Percentiles rank a stretch among this genome's conserved stretches.
Evolutionary conservation across 2,797 vertebrate genomes (phyloP).

Genomic region (Paramormyrops hopkinsi): DNA sequence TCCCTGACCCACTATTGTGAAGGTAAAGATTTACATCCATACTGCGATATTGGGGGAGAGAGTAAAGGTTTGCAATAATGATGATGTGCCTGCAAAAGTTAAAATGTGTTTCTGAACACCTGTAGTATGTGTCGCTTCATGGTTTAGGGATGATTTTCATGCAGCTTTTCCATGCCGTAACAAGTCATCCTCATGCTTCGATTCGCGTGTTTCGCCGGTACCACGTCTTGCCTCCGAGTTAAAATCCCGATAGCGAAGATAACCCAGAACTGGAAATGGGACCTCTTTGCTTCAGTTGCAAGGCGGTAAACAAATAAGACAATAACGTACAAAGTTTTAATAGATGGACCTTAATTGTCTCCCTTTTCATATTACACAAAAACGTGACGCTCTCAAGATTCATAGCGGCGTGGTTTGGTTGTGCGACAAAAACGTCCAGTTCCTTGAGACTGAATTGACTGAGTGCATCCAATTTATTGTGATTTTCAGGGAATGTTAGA

Average conservation of each 20-base stretch:
- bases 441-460: neutral
- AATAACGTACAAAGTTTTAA: neutral
- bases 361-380: neutral
- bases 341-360: neutral
- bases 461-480: neutral
- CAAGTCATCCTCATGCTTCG: neutral
- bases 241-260: neutral
- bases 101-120: neutral
- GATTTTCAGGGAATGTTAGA: neutral
- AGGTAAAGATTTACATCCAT: constrained; percentile 49
- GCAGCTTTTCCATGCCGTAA: neutral
- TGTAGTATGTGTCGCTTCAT: neutral
- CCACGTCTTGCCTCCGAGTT: neutral
- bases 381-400: neutral
- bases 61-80: neutral
- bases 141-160: neutral
- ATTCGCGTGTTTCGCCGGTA: neutral
- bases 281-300: neutral
- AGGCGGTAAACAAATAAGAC: neutral
- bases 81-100: neutral
- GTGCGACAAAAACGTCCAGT: neutral
- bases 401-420: neutral
- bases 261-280: neutral
- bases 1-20: constrained; percentile 52
- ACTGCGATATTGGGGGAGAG: neutral